These are phyloP conservation scores for Misgurnus mizolepis DNA, from an alignment of 2,113 vertebrate species.

Conservation along the genomic window DNA sequence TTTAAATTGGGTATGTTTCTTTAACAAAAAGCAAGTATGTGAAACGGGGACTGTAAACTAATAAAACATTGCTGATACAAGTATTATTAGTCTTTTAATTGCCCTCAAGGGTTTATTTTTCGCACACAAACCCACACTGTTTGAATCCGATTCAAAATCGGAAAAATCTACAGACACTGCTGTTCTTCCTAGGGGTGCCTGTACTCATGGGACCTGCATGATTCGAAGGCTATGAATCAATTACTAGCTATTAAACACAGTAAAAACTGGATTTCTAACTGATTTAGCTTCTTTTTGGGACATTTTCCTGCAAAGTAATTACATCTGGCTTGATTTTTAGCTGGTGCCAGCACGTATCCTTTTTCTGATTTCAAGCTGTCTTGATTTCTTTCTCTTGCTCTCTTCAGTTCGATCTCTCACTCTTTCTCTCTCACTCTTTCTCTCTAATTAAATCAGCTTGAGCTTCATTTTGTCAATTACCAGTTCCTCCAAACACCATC, in stretches of 20 bases:
- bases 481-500: slow-evolving; percentile 14
- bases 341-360: slow-evolving; percentile 44
- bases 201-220: slow-evolving; percentile 11
- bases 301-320: slow-evolving; percentile 52
- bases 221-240: slow-evolving; percentile 57
- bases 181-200: slow-evolving; percentile 36
- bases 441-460: slow-evolving; percentile 52
- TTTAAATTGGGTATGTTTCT: background rate
- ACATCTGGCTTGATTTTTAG: slow-evolving; percentile 43
- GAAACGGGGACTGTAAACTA: background rate
- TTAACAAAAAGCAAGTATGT: background rate
- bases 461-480: slow-evolving; percentile 46
- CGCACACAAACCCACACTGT: slow-evolving; percentile 24
- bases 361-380: background rate
- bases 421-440: slow-evolving; percentile 35
- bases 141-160: slow-evolving; percentile 35
- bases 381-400: slow-evolving; percentile 9
- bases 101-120: slow-evolving; percentile 33
- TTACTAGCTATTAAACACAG: slow-evolving; percentile 58
- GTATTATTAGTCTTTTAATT: slow-evolving; percentile 31
- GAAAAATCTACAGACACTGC: slow-evolving; percentile 41
- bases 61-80: slow-evolving; percentile 12
- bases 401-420: background rate
- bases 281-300: slow-evolving; percentile 38
- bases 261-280: slow-evolving; percentile 51